These are phyloP conservation scores for Rallus limicola DNA, from an alignment of 2,113 vertebrate species.

Conservation along the genomic window DNA sequence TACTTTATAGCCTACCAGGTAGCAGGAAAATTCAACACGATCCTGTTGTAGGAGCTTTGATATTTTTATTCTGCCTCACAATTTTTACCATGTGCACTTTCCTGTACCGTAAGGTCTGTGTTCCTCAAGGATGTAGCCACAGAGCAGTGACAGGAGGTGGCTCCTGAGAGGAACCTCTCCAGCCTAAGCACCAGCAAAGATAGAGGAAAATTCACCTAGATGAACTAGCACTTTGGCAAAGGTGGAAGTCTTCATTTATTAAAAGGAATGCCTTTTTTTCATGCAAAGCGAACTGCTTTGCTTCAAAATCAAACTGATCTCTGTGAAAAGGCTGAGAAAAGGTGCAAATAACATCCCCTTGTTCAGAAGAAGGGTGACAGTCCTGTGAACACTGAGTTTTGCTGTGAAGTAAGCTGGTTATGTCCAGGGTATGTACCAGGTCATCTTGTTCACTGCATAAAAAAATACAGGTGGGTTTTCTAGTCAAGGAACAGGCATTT, in stretches of 20 bases:
- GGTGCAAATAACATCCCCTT: not conserved
- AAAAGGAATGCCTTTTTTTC: not conserved
- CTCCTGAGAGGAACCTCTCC: not conserved
- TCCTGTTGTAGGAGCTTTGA: not conserved
- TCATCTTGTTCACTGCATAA: not conserved
- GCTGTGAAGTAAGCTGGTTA: not conserved
- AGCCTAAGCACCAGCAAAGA: not conserved
- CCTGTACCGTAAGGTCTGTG: not conserved
- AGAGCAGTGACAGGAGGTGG: not conserved
- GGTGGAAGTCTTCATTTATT: not conserved
- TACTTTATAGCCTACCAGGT: not conserved
- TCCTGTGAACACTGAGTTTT: not conserved
- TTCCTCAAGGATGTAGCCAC: not conserved
- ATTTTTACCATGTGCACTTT: not conserved
- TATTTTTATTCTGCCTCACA: not conserved
- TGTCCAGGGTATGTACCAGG: not conserved
- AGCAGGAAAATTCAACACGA: not conserved
- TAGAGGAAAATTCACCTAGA: accelerated
- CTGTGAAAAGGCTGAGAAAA: not conserved
- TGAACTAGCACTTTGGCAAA: not conserved
- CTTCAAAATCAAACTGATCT: not conserved
- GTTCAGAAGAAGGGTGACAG: not conserved
- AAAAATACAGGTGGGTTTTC: not conserved
- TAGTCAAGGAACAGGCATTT: not conserved
- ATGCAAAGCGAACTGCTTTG: not conserved